These are phyloP conservation scores for Xylocampa areola DNA, from an alignment of 2,888 invertebrate species.

Conservation along the genomic window DNA sequence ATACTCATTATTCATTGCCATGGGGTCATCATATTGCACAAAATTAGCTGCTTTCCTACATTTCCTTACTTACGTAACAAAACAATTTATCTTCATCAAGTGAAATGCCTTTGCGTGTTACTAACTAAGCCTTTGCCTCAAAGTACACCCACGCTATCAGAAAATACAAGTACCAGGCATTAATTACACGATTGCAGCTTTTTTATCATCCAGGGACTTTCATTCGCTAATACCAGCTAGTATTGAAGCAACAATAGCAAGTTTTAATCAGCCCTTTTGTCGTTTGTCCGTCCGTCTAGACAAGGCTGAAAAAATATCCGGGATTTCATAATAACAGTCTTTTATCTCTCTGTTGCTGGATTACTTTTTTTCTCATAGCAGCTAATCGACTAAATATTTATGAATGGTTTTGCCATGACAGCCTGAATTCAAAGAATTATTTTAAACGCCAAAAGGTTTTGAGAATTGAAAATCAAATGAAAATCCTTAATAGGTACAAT, in stretches of 20 bases:
- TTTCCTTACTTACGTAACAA: constrained; percentile 3
- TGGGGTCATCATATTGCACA: background rate
- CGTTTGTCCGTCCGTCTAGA: constrained; percentile 82
- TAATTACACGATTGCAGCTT: constrained; percentile 55
- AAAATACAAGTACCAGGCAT: constrained; percentile 34
- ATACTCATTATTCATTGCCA: no score
- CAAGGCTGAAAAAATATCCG: constrained; percentile 74
- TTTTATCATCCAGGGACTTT: constrained; percentile 60
- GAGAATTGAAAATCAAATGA: constrained; percentile 18
- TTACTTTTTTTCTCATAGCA: constrained; percentile 12
- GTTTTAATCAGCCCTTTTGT: constrained; percentile 87
- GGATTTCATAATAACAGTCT: constrained; percentile 71
- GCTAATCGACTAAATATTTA: background rate
- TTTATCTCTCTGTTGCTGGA: constrained; percentile 47
- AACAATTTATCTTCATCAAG: constrained; percentile 4
- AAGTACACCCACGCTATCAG: constrained; percentile 35
- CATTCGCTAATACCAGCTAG: constrained; percentile 59
- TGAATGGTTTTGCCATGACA: constrained; percentile 1
- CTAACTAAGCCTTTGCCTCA: constrained; percentile 32
- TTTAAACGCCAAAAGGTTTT: background rate
- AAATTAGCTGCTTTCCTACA: background rate
- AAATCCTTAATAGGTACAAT: constrained; percentile 29
- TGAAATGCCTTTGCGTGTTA: constrained; percentile 28
- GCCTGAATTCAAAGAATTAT: background rate
- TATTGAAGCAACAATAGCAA: constrained; percentile 77